Evolutionary conservation across 2,888 invertebrate species (phyloP).

Genomic region (Pyrrhia umbra): DNA sequence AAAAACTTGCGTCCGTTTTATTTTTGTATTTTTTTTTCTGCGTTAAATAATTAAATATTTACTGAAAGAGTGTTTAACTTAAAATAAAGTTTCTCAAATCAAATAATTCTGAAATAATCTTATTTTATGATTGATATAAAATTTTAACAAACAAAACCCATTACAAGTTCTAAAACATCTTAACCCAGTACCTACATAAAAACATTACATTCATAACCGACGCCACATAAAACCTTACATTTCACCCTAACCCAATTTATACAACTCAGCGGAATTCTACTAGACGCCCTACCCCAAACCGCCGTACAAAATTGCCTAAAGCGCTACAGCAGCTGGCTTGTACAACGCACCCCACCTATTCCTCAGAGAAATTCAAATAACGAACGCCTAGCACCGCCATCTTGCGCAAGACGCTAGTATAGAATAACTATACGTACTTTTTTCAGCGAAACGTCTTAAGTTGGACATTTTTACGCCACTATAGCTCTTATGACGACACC

Average conservation of each 20-base stretch:
- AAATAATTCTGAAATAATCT: background rate
- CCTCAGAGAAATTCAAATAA: conserved; percentile 89
- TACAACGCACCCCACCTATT: conserved; percentile 84
- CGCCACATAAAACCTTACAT: conserved; percentile 44
- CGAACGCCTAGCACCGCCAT: conserved; percentile 88
- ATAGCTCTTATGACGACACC: conserved; percentile 86
- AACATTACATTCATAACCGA: conserved; percentile 54
- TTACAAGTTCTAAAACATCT: conserved; percentile 34
- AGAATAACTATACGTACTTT: conserved; percentile 87
- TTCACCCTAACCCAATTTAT: conserved; percentile 56
- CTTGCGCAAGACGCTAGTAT: conserved; percentile 89
- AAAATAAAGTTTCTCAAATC: too few relatives aligned
- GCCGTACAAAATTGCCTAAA: conserved; percentile 67
- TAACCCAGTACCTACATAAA: conserved; percentile 38
- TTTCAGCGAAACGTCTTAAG: conserved; percentile 87
- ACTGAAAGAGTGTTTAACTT: too few relatives aligned
- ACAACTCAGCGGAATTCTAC: conserved; percentile 56
- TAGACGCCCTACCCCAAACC: conserved; percentile 66
- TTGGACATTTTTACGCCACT: conserved; percentile 88
- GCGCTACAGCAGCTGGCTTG: conserved; percentile 76
- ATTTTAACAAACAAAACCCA: conserved; percentile 27
- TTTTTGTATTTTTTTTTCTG: too few relatives aligned
- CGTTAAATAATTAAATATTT: too few relatives aligned
- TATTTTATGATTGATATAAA: background rate
- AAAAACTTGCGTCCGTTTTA: too few relatives aligned